phyloP scores from a whole-genome alignment of 2,797 vertebrate genomes.

The Gymnothorax reevesii region DNA sequence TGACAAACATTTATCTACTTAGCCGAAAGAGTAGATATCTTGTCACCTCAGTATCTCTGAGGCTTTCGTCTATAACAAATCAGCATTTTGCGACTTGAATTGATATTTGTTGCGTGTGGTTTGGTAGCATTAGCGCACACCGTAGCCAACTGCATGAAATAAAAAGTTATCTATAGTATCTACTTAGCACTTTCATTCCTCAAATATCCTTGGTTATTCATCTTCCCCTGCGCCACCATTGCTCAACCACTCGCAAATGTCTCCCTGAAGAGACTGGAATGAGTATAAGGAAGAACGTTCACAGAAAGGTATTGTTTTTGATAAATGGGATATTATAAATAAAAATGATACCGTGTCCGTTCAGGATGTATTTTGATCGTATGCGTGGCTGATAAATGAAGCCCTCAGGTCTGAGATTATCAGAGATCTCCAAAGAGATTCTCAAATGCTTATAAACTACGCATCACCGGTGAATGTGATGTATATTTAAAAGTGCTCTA shows the following conservation, averaged over 20 bases:
- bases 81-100: neutral
- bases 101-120: neutral
- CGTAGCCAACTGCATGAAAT: neutral
- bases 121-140: neutral
- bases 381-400: neutral
- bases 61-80: neutral
- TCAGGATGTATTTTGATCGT: slow-evolving; percentile 6
- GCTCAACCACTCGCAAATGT: neutral
- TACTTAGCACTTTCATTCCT: slow-evolving; percentile 3
- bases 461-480: neutral
- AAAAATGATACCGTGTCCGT: neutral
- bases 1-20: neutral
- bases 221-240: neutral
- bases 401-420: neutral
- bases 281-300: neutral
- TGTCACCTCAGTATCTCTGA: neutral
- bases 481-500: neutral
- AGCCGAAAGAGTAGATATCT: neutral
- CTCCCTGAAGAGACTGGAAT: neutral
- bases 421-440: neutral
- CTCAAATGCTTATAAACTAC: neutral
- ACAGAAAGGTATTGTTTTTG: neutral
- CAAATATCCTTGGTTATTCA: neutral
- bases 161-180: neutral
- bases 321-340: slow-evolving; percentile 12